Evolutionary conservation across 2,113 vertebrate species (phyloP).

Genomic region (Nothoprocta pentlandii): DNA sequence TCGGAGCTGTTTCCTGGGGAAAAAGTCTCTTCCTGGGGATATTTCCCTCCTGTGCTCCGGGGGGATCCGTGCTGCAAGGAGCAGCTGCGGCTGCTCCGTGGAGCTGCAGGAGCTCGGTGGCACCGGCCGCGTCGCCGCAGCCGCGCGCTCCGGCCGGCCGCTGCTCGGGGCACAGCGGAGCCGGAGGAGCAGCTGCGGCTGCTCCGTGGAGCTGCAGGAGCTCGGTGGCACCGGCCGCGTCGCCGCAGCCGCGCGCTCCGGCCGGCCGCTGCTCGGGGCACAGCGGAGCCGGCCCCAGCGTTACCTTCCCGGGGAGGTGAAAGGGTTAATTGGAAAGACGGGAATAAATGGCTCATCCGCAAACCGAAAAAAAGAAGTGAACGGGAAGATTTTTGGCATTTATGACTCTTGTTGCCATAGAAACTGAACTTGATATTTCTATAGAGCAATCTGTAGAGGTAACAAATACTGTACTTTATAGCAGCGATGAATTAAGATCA

Average conservation of each 20-base stretch:
- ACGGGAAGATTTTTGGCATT: slow-evolving; percentile 69
- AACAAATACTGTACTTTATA: slow-evolving; percentile 53
- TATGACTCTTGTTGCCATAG: slow-evolving; percentile 70
- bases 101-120: neutral
- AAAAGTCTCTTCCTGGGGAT: neutral
- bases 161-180: too few relatives aligned
- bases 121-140: too few relatives aligned
- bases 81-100: neutral
- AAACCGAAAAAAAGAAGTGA: slow-evolving; percentile 52
- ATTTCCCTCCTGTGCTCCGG: neutral
- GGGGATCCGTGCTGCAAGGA: neutral
- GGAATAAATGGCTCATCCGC: neutral
- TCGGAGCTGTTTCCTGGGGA: neutral
- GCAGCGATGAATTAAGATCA: slow-evolving; percentile 59
- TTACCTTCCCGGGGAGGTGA: neutral
- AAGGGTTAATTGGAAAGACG: slow-evolving; percentile 37
- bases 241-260: too few relatives aligned
- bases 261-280: too few relatives aligned
- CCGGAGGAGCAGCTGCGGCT: neutral
- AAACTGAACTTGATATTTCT: slow-evolving; percentile 73
- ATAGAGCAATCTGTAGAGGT: neutral
- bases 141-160: too few relatives aligned
- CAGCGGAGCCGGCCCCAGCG: too few relatives aligned
- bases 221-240: too few relatives aligned
- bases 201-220: neutral